Evolutionary conservation across 1,140 invertebrate genomes (phyloP).

Genomic region (Trichonephila clavata): DNA sequence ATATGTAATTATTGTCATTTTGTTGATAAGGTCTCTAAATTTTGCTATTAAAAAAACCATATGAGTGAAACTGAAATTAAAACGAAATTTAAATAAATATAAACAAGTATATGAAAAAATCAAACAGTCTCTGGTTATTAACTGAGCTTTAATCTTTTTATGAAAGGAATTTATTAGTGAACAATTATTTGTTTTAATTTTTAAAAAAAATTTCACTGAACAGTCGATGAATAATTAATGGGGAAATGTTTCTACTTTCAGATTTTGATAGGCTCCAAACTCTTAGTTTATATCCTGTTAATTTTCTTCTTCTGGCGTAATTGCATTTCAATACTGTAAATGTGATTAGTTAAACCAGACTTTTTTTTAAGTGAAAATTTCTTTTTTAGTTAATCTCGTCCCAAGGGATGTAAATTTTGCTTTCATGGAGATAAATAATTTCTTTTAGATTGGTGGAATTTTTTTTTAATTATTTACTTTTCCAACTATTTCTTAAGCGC

Average conservation of each 20-base stretch:
- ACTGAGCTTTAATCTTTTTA: too few species aligned
- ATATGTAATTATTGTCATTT: too few species aligned
- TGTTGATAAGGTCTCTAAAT: too few species aligned
- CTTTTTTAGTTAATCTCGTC: not conserved
- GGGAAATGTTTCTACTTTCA: not conserved
- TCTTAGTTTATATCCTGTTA: not conserved
- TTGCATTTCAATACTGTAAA: slow-evolving; percentile 34
- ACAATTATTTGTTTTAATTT: too few species aligned
- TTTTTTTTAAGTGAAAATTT: not conserved
- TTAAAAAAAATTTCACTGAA: too few species aligned
- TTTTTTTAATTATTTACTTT: not conserved
- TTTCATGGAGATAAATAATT: not conserved
- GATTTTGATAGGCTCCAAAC: slow-evolving; percentile 52
- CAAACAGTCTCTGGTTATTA: too few species aligned
- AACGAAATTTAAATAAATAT: too few species aligned
- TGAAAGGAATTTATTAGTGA: too few species aligned
- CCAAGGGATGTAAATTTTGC: not conserved
- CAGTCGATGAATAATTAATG: too few species aligned
- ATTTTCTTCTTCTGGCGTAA: not conserved
- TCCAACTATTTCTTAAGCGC: not conserved
- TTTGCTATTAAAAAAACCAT: too few species aligned
- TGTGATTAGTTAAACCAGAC: slow-evolving; percentile 6
- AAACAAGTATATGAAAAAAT: too few species aligned
- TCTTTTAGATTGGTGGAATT: not conserved
- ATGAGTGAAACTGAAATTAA: too few species aligned